phyloP scores from a whole-genome alignment of 2,797 vertebrate genomes.

The Xyrichtys novacula region DNA sequence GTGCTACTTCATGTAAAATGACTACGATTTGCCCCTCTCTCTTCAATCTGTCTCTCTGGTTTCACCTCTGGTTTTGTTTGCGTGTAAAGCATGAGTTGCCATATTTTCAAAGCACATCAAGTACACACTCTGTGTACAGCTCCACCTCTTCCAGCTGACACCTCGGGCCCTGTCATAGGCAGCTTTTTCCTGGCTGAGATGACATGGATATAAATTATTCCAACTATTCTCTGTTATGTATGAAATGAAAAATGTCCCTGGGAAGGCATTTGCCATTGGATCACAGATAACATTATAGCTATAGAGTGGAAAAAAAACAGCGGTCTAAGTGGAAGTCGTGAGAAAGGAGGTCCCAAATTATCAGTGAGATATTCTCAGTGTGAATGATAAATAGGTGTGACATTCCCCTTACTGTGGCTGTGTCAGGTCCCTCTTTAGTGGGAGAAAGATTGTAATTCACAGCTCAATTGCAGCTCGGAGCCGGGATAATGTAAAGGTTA shows the following conservation, averaged over 20 bases:
- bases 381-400: conserved; percentile 54
- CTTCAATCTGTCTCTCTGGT: neutral
- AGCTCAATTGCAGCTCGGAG: neutral
- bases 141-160: conserved; percentile 2
- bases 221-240: neutral
- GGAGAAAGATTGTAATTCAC: conserved; percentile 21
- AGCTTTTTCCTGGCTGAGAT: neutral
- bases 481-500: neutral
- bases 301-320: conserved; percentile 4
- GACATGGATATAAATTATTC: neutral
- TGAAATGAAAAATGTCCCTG: neutral
- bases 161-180: neutral
- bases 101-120: neutral
- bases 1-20: neutral
- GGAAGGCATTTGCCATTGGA: neutral
- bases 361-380: conserved; percentile 39
- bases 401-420: conserved; percentile 50
- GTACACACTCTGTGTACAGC: neutral
- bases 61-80: conserved; percentile 1
- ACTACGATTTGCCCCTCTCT: neutral
- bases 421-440: conserved; percentile 14
- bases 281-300: neutral
- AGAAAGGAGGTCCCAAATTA: conserved; percentile 25
- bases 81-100: neutral
- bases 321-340: conserved; percentile 8